Base-by-base conservation (phyloP, 2,888 invertebrate genomes). In the Lysandra coridon region DNA sequence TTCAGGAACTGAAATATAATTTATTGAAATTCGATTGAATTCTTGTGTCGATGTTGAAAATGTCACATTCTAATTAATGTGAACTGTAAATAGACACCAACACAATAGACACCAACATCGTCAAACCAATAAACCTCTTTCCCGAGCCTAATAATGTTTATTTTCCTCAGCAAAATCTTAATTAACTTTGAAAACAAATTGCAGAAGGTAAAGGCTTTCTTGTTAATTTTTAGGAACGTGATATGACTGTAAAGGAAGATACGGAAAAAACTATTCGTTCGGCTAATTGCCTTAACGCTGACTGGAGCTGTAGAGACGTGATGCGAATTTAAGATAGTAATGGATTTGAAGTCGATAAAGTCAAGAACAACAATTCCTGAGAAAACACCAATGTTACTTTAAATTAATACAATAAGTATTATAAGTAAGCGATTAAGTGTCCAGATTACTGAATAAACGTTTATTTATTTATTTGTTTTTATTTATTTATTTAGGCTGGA, bases 281-380 rank as follows among this genome's bases (percentile, higher is more conserved):
- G 80, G 81, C 86, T 87, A 87, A 87, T 87, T 87, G 86, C 84
- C 83, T 84, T 82, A 83, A 82, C 83, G 80, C 83, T 83, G 82
- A 81, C 81, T 82, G 80, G 82, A 81, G 82, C 82, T 83, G 79
- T 80, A 75, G 73, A 75, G 79, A 80, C 81, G 79, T 64, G 81
- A 6, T 23, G 77, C 37, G 82, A 83, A 83, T 83, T 81, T 79
- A 80, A 79, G 83, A 79, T 78, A 49, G 78, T 37, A 60, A 78
- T 79, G 73, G 78, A 73, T 79, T 77, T 73, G 78, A 73, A 78
- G 78, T 73, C 78, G 73, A 78, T 78, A 69, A 78, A 73, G 49
- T 37, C 78, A 69, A 57, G 53, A 57, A 23, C 53, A 53, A 37
- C 33, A 73, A 69, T 57, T 73, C 76, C 37, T 5, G 33, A 79